A percentile compares a stretch with the other conserved stretches of the same genome.
phyloP scores from a whole-genome alignment of 2,797 vertebrate genomes.

The Lateolabrax maculatus region DNA sequence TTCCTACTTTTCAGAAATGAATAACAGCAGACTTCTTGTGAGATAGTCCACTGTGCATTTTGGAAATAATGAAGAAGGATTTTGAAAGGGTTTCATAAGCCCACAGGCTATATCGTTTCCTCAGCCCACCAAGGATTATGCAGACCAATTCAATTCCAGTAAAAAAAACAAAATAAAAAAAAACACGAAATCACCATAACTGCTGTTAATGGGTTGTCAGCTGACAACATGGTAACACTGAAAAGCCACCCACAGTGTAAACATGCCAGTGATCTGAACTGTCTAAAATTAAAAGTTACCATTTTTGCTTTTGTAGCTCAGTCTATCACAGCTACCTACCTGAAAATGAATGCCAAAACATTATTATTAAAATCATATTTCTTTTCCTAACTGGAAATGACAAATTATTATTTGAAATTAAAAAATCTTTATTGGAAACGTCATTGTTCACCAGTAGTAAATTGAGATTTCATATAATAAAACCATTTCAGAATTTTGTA shows the following conservation, averaged over 20 bases:
- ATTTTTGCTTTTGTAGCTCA: constrained; percentile 4
- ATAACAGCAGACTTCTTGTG: constrained; percentile 15
- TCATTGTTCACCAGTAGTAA: not conserved
- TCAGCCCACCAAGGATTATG: constrained; percentile 50
- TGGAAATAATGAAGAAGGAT: constrained; percentile 27
- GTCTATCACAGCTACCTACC: not conserved
- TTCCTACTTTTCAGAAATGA: constrained; percentile 28
- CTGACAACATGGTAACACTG: constrained; percentile 38
- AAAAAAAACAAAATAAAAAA: not conserved
- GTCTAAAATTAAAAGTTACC: constrained; percentile 6
- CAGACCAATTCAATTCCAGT: constrained; percentile 19
- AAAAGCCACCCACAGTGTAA: constrained; percentile 55
- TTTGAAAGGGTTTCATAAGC: constrained; percentile 45
- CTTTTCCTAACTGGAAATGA: not conserved
- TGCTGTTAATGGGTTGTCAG: constrained; percentile 61
- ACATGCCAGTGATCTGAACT: constrained; percentile 56
- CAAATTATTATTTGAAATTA: not conserved
- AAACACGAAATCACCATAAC: constrained; percentile 31
- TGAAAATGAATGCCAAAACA: constrained; percentile 1
- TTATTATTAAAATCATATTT: not conserved
- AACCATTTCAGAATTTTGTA: not conserved
- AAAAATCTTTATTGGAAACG: not conserved
- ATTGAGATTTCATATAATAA: not conserved
- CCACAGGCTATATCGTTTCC: constrained; percentile 32
- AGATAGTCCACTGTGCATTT: constrained; percentile 22